Base-by-base conservation (phyloP, 2,888 invertebrate genomes). In the Eugnorisma glareosa region DNA sequence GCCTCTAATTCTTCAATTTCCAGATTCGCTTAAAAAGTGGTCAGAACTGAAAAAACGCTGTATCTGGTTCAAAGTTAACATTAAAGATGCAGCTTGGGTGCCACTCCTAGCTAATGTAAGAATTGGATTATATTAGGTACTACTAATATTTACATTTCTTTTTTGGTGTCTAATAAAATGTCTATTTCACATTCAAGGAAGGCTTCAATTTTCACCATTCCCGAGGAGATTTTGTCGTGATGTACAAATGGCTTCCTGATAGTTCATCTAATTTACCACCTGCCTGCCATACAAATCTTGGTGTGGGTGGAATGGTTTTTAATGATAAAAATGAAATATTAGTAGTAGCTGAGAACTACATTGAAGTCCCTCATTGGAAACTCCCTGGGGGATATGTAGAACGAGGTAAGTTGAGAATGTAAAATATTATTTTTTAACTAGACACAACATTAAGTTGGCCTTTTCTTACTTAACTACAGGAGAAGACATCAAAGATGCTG, bases 381-480 rank as follows among this genome's bases (percentile, higher is more conserved):
- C 95, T 99, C 13, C 99, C 99, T 28, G 99, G 99, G 73, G 99
- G 99, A 71, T 98, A 98, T 95, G 98, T 98, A 31, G 98, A 99
- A 93, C 98, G 98, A 94, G 98, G 98, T 98, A 94, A 75, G 40
- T 48, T 54, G 10, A 67, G n/a, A 59, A 67, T 15, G 37, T 31
- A 51, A 24, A 51, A 35, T 24, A 35, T 59, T 67, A 48, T 13
- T 43, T 31, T 51, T 31, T 31, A 67, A 28, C 37, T 61, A 54
- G 5, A 54, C 11, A 18, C 2, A 64, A 40, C 15, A 57, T 7
- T 68, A 35, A 48, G 3, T 28, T 67, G 21, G 4, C 18, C 24
- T 67, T 45, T 69, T 43, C 45, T 77, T 59, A 15, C 8, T 59
- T 72, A 73, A 76, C 94, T 95, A 67, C 91, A 98, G 98, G 98